These are phyloP conservation scores for Ancistrus triradiatus DNA, from an alignment of 2,113 vertebrate genomes.

Conservation along the genomic window DNA sequence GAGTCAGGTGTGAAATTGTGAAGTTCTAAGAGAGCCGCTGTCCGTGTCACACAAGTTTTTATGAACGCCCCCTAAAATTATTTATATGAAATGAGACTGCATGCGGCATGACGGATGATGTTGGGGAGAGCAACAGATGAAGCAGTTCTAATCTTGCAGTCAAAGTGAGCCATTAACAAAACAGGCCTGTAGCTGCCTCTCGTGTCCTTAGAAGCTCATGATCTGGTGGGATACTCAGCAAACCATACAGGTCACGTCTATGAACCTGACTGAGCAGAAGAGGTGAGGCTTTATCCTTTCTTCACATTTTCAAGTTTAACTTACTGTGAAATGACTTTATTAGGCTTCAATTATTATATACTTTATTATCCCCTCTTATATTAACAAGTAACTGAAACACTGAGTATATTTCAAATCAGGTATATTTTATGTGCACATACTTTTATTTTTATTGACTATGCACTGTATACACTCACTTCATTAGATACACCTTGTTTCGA, in stretches of 20 bases:
- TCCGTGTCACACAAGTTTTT: constrained; percentile 59
- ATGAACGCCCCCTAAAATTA: constrained; percentile 10
- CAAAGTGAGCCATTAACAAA: constrained; percentile 56
- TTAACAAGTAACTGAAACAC: too few relatives aligned
- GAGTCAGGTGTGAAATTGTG: constrained; percentile 78
- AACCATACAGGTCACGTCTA: constrained; percentile 35
- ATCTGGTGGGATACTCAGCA: constrained; percentile 59
- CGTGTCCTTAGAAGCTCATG: constrained; percentile 52
- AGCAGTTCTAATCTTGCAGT: constrained; percentile 58
- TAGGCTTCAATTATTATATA: too few relatives aligned
- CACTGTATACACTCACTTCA: too few relatives aligned
- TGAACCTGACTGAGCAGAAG: too few relatives aligned
- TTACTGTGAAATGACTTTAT: constrained; percentile 55
- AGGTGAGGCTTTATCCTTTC: constrained; percentile 54
- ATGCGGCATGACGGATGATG: too few relatives aligned
- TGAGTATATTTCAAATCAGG: too few relatives aligned
- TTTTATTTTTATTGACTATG: too few relatives aligned
- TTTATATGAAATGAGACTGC: constrained; percentile 56
- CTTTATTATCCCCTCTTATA: too few relatives aligned
- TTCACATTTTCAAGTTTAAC: constrained; percentile 61
- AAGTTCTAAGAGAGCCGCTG: constrained; percentile 61
- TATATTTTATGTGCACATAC: too few relatives aligned
- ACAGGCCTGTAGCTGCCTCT: constrained; percentile 51
- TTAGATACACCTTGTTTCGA: too few relatives aligned
- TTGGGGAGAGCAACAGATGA: constrained; percentile 44